These are phyloP conservation scores for Atopsyche davidsoni DNA, from an alignment of 1,140 invertebrate species.

Conservation along the genomic window DNA sequence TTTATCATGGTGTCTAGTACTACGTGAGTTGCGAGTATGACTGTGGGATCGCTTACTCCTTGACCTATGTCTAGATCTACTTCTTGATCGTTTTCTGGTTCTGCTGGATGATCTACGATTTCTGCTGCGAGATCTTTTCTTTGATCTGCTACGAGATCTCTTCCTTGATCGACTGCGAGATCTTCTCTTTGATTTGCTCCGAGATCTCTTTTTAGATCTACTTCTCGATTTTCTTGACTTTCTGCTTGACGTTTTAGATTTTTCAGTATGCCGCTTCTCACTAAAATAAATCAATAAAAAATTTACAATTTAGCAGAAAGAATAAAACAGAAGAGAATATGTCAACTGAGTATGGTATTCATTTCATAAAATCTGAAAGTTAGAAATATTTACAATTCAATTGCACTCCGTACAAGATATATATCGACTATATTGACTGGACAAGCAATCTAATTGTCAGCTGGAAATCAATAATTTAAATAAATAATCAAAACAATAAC, in stretches of 20 bases:
- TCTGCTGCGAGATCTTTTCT: constrained; percentile 29
- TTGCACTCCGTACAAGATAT: no score
- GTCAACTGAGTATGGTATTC: no score
- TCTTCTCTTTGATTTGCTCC: constrained; percentile 35
- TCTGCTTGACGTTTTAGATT: constrained; percentile 30
- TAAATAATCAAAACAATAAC: no score
- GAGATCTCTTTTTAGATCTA: constrained; percentile 40
- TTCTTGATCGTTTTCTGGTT: constrained; percentile 25
- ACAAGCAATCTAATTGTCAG: no score
- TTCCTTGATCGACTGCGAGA: constrained; percentile 33
- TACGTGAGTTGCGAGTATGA: constrained; percentile 26
- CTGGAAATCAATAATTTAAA: no score
- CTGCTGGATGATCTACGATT: constrained; percentile 17
- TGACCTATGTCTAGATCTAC: constrained; percentile 30
- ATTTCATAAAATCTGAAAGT: no score
- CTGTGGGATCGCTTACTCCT: constrained; percentile 25
- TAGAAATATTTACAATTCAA: no score
- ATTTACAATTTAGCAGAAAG: no score
- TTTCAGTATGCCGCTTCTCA: constrained; percentile 20
- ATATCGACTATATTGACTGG: no score
- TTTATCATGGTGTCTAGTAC: constrained; percentile 15
- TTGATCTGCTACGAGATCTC: constrained; percentile 14
- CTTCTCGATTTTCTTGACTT: constrained; percentile 36
- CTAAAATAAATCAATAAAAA: no score
- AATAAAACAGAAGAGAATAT: no score